Percentiles rank a stretch among this genome's conserved stretches.
Conservation (phyloP, 2,113 vertebrate genomes). For the Macaca fascicularis region T2T-MFA8v1.1 NC_088375.1:70010001-70010500, state of each 20-base stretch:
- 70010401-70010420: background rate
- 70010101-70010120: background rate
- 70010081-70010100: background rate
- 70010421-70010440: background rate
- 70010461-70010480: background rate
- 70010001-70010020: too few relatives aligned
- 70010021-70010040: too few relatives aligned
- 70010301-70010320: constrained; percentile 23
- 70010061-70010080: too few relatives aligned
- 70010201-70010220: background rate
- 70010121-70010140: background rate
- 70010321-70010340: constrained; percentile 12
- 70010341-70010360: background rate
- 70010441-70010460: background rate
- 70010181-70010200: background rate
- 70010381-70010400: background rate
- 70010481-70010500: background rate
- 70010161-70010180: background rate
- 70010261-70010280: background rate
- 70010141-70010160: background rate
- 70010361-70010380: background rate
- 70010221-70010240: constrained; percentile 33
- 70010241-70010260: background rate
- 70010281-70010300: background rate
- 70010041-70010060: too few relatives aligned